Evolutionary conservation across 2,113 vertebrate genomes (phyloP).

Genomic region (Macquaria ambigua): DNA sequence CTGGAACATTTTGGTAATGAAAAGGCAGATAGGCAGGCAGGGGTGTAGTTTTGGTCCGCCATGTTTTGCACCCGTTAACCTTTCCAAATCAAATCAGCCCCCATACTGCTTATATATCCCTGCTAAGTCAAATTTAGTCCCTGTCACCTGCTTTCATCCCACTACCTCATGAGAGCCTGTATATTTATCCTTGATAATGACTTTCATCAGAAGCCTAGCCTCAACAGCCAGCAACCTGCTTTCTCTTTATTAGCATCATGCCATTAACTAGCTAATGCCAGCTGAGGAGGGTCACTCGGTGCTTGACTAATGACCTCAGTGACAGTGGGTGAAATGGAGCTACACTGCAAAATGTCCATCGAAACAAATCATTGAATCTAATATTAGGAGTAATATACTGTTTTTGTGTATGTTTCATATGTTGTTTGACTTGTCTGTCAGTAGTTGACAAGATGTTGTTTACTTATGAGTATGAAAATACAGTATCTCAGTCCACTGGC

Average conservation of each 20-base stretch:
- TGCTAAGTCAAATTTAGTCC: slow-evolving; percentile 66
- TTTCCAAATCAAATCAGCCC: slow-evolving; percentile 49
- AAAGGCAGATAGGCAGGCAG: background rate
- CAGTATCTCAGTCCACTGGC: background rate
- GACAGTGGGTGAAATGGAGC: slow-evolving; percentile 47
- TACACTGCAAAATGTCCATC: slow-evolving; percentile 40
- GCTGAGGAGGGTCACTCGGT: slow-evolving; percentile 33
- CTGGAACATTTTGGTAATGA: background rate
- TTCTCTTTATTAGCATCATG: slow-evolving; percentile 57
- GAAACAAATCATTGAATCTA: slow-evolving; percentile 32
- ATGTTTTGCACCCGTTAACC: slow-evolving; percentile 43
- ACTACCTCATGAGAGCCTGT: slow-evolving; percentile 55
- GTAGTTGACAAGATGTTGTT: background rate
- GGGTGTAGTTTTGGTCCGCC: background rate
- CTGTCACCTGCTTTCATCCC: slow-evolving; percentile 68
- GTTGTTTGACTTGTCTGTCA: background rate
- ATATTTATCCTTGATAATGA: slow-evolving; percentile 79
- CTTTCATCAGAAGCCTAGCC: slow-evolving; percentile 71
- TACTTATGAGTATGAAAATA: too few relatives aligned
- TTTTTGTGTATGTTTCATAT: background rate
- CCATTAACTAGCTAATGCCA: slow-evolving; percentile 57
- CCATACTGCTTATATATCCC: slow-evolving; percentile 46
- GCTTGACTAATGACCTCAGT: slow-evolving; percentile 53
- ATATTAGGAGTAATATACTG: background rate
- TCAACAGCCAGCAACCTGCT: slow-evolving; percentile 49